These are phyloP conservation scores for Daphoenositta chrysoptera DNA, from an alignment of 2,113 vertebrate genomes.

Conservation along the genomic window DNA sequence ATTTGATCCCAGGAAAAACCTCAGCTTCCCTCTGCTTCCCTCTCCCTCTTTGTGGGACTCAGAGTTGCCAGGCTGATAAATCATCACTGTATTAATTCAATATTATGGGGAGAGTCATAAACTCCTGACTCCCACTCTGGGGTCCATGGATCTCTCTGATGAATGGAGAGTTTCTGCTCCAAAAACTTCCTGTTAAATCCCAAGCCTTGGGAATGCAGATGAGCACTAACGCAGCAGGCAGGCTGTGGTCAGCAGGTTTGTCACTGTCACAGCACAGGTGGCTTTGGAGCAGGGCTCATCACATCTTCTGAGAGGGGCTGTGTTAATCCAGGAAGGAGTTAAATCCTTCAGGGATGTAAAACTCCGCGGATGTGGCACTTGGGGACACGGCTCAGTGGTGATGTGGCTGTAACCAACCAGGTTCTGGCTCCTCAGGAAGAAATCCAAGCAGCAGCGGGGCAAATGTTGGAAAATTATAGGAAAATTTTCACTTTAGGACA, in stretches of 20 bases:
- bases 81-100: background rate
- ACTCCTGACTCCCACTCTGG: background rate
- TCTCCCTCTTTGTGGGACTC: background rate
- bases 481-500: background rate
- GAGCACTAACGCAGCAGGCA: background rate
- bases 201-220: background rate
- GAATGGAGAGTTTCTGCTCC: constrained; percentile 1
- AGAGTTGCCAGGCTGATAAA: background rate
- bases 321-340: background rate
- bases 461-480: background rate
- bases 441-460: background rate
- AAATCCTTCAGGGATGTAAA: background rate
- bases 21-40: background rate
- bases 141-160: background rate
- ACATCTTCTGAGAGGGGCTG: background rate
- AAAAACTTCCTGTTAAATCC: background rate
- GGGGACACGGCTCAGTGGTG: background rate
- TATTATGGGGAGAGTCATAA: background rate
- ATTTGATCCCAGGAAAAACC: background rate
- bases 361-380: background rate
- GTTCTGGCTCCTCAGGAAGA: background rate
- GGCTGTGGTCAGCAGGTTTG: background rate
- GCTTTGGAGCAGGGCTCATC: background rate
- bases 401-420: background rate
- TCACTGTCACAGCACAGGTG: background rate